phyloP scores from a whole-genome alignment of 2,888 invertebrate species.

The Bellardia bayeri region DNA sequence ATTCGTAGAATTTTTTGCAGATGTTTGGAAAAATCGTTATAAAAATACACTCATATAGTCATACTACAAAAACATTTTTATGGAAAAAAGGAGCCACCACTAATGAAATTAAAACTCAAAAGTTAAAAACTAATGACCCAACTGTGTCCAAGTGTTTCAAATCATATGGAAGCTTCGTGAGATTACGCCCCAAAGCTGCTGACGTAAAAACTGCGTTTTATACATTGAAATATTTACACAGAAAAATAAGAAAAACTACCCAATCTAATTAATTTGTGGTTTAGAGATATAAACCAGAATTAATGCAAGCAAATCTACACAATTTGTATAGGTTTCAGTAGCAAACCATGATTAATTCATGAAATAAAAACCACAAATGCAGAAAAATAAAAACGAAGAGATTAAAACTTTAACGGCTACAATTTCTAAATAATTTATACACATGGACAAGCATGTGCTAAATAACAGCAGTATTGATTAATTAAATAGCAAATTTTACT shows the following conservation, averaged over 20 bases:
- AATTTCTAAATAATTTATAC: slow-evolving; percentile 37
- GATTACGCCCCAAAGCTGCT: too few relatives aligned
- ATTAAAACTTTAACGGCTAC: slow-evolving; percentile 48
- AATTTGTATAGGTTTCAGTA: slow-evolving; percentile 37
- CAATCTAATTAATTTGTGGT: slow-evolving; percentile 51
- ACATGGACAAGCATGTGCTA: background rate
- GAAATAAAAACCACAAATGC: slow-evolving; percentile 54
- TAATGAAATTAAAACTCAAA: too few relatives aligned
- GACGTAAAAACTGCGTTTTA: background rate
- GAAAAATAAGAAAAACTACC: background rate
- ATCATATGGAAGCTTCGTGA: too few relatives aligned
- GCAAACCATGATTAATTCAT: slow-evolving; percentile 47
- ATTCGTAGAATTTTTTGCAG: slow-evolving; percentile 51
- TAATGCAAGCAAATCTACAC: background rate
- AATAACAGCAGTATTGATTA: background rate
- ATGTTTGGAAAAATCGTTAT: slow-evolving; percentile 17
- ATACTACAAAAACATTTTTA: too few relatives aligned
- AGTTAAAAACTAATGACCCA: too few relatives aligned
- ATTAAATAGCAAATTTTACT: slow-evolving; percentile 15
- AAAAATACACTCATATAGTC: background rate
- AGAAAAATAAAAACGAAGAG: slow-evolving; percentile 3
- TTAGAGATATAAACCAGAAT: slow-evolving; percentile 26
- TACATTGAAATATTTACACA: background rate
- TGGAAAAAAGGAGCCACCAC: too few relatives aligned
- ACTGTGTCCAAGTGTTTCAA: too few relatives aligned